Percentiles rank a stretch among this genome's conserved stretches.
These are phyloP conservation scores for Tretioscincus oriximinensis DNA, from an alignment of 2,113 vertebrate species.

Conservation along the genomic window DNA sequence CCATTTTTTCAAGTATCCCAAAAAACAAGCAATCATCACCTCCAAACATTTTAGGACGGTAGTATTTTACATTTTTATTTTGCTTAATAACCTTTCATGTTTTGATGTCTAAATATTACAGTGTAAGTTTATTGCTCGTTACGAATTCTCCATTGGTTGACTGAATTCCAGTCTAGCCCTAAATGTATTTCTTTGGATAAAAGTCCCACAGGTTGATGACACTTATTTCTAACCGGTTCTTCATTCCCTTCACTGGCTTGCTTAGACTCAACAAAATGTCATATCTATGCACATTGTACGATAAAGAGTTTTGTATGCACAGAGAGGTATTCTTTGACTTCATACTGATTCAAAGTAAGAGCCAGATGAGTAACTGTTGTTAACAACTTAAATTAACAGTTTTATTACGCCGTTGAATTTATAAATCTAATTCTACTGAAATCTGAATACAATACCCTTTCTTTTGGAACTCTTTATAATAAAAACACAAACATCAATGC, in stretches of 20 bases:
- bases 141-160: conserved; percentile 17
- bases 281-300: conserved; percentile 28
- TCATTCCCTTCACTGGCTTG: conserved; percentile 17
- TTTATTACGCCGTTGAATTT: conserved; percentile 54
- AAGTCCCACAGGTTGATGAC: background rate
- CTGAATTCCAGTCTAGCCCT: background rate
- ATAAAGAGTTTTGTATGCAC: conserved; percentile 28
- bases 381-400: conserved; percentile 40
- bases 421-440: conserved; percentile 44
- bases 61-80: conserved; percentile 22
- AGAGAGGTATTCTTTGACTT: conserved; percentile 35
- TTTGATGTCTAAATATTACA: background rate
- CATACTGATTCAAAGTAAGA: conserved; percentile 47
- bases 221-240: no score
- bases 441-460: conserved; percentile 24
- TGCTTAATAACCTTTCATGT: background rate
- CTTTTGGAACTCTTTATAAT: background rate
- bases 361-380: conserved; percentile 41
- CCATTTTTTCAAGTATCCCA: conserved; percentile 7
- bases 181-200: background rate
- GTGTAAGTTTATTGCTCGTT: background rate
- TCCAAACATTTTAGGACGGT: background rate
- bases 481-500: background rate
- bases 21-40: background rate
- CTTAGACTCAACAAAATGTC: conserved; percentile 30